phyloP scores from a whole-genome alignment of 30 jellyfish, hydroid and myxozoan species.

The Cassiopea andromeda region DNA sequence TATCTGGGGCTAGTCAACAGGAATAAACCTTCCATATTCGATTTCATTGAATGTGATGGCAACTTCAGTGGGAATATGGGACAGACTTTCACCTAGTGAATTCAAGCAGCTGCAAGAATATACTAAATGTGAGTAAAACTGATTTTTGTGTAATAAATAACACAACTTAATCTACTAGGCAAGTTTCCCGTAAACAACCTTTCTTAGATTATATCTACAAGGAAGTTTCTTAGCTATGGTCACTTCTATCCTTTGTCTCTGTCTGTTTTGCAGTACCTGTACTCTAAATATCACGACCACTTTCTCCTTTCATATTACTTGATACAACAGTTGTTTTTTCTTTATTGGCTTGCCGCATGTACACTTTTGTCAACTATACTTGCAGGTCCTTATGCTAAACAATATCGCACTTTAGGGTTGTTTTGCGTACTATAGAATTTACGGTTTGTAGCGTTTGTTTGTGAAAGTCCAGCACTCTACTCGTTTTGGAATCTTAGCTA shows the following conservation, averaged over 20 bases:
- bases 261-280: neutral
- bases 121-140: conserved; percentile 84
- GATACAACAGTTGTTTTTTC: neutral
- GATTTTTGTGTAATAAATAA: neutral
- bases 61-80: conserved; percentile 91
- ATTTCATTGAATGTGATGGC: conserved; percentile 67
- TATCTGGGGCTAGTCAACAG: neutral
- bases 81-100: conserved; percentile 89
- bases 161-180: neutral
- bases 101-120: conserved; percentile 92
- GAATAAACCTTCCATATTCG: neutral
- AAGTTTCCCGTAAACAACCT: neutral
- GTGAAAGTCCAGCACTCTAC: neutral
- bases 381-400: conserved; percentile 7
- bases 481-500: neutral
- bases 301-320: neutral
- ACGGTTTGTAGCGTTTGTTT: neutral
- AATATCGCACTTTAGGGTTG: neutral
- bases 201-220: neutral
- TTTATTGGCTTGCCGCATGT: neutral
- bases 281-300: neutral
- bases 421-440: neutral
- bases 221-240: neutral
- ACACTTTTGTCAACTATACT: neutral
- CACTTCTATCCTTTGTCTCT: neutral